Evolutionary conservation across 1,140 invertebrate species (phyloP).

Genomic region (Drosophila miranda): DNA sequence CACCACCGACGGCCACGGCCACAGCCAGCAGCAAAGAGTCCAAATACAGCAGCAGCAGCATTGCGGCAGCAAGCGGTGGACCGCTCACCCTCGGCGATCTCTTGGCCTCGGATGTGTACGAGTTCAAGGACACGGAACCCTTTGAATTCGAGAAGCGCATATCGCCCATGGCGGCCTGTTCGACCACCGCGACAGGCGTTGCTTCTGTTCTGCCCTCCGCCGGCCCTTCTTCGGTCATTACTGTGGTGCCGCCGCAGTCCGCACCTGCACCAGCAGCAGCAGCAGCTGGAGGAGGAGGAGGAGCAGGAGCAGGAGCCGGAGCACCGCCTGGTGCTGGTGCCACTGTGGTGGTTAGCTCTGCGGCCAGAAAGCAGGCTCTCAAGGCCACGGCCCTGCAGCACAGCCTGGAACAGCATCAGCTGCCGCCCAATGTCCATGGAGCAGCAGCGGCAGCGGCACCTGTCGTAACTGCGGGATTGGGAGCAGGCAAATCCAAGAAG

Average conservation of each 20-base stretch:
- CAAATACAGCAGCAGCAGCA: constrained; percentile 53
- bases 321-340: neutral
- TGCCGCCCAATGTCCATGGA: constrained; percentile 15
- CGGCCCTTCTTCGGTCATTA: neutral
- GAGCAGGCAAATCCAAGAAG: constrained; percentile 56
- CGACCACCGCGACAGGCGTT: neutral
- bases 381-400: constrained; percentile 43
- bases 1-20: neutral
- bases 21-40: constrained; percentile 34
- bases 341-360: constrained; percentile 13
- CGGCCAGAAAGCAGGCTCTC: constrained; percentile 51
- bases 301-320: neutral
- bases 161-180: constrained; percentile 59
- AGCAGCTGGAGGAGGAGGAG: neutral
- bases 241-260: too few species aligned
- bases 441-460: neutral
- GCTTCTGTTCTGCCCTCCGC: neutral
- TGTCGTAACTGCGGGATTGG: neutral
- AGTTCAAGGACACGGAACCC: constrained; percentile 94
- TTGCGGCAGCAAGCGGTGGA: constrained; percentile 81
- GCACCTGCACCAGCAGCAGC: neutral
- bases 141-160: constrained; percentile 89
- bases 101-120: constrained; percentile 85
- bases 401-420: constrained; percentile 49
- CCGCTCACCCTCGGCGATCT: constrained; percentile 36